Evolutionary conservation across 2,113 vertebrate species (phyloP).

Genomic region (Xyliphius kryptos): DNA sequence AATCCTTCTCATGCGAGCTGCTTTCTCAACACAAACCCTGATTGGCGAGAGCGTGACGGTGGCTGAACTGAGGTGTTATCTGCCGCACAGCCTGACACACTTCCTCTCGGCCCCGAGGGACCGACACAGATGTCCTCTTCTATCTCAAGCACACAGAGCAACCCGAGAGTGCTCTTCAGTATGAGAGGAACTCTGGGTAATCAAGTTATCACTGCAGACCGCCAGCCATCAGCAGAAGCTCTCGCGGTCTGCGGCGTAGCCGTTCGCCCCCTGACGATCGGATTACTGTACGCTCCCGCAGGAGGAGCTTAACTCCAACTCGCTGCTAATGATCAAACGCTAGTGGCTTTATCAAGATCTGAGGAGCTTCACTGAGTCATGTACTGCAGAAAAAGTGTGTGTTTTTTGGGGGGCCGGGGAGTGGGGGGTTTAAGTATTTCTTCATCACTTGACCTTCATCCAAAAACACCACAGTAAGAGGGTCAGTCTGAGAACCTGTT

Average conservation of each 20-base stretch:
- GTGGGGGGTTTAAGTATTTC: too few species aligned
- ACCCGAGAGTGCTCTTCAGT: conserved; percentile 4
- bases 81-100: conserved; percentile 60
- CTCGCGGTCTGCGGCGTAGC: conserved; percentile 2
- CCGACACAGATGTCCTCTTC: conserved; percentile 43
- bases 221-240: conserved; percentile 4
- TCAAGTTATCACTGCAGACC: conserved; percentile 26
- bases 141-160: conserved; percentile 47
- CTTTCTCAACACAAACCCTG: conserved; percentile 49
- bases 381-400: too few species aligned
- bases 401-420: too few species aligned
- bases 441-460: too few species aligned
- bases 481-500: too few species aligned
- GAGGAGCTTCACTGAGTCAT: too few species aligned
- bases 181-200: conserved; percentile 19
- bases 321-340: conserved; percentile 22
- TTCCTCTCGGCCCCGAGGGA: conserved; percentile 44
- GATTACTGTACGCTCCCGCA: conserved; percentile 7
- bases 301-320: conserved; percentile 15
- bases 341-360: conserved; percentile 21
- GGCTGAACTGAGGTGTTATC: conserved; percentile 55
- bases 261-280: conserved; percentile 4
- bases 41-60: conserved; percentile 61
- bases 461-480: too few species aligned
- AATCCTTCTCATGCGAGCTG: conserved; percentile 47